Evolutionary conservation across 2,888 invertebrate genomes (phyloP).

Genomic region (Candidula unifasciata): DNA sequence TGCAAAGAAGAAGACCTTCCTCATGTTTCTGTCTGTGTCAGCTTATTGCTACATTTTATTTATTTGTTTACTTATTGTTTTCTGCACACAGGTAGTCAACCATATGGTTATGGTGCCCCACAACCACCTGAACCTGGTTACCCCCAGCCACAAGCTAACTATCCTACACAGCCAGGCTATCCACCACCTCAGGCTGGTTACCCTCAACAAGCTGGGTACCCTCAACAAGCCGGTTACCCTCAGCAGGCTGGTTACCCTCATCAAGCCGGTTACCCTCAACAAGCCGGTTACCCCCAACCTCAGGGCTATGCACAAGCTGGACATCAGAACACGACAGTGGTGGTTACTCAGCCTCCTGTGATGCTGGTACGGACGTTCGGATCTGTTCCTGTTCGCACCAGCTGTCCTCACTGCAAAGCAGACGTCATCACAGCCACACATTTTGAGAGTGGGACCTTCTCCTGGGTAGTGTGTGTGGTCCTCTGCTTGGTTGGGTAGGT

Average conservation of each 20-base stretch:
- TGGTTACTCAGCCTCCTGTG: constrained; percentile 64
- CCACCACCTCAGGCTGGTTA: constrained; percentile 54
- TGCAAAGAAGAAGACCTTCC: too few relatives aligned
- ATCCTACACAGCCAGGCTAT: constrained; percentile 45
- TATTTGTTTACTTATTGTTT: too few relatives aligned
- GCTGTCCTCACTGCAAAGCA: constrained; percentile 74
- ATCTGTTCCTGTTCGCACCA: constrained; percentile 67
- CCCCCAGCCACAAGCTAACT: constrained; percentile 34
- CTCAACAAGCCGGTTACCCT: constrained; percentile 50
- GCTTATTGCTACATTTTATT: too few relatives aligned
- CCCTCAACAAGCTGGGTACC: constrained; percentile 40
- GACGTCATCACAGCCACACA: constrained; percentile 71
- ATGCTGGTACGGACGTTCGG: constrained; percentile 67
- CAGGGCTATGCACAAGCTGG: constrained; percentile 16
- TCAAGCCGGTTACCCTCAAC: constrained; percentile 48
- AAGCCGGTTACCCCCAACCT: constrained; percentile 36
- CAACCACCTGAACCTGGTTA: constrained; percentile 34
- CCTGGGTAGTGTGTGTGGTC: constrained; percentile 73
- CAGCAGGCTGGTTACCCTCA: constrained; percentile 52
- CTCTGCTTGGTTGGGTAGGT: constrained; percentile 75
- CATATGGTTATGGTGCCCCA: constrained; percentile 39
- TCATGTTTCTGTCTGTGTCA: too few relatives aligned
- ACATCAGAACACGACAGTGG: constrained; percentile 62
- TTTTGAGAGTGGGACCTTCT: constrained; percentile 73
- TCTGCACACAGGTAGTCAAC: background rate